Evolutionary conservation across 2,888 invertebrate genomes (phyloP), one percentile per base, ranked within the genome.

Genomic region (Leucozona laternaria): DNA sequence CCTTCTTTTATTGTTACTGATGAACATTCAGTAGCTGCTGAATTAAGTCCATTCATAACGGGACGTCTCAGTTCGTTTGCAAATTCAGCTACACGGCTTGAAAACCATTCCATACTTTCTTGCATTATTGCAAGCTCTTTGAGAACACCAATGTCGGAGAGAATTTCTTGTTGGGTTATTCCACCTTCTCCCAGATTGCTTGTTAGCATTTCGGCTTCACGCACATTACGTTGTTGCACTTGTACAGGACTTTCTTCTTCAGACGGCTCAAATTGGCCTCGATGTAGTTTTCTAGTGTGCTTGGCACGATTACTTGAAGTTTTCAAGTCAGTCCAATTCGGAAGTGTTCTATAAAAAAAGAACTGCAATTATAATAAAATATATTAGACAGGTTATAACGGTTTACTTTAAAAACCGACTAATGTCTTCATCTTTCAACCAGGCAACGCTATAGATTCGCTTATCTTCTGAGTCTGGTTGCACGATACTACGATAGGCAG

Each of bases 391-490:
- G 15, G 7, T n/a, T 22, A 22, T 50, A 50, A 6, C 8, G 4
- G 13, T 15, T 62, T 25, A 95, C 95, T 97, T 97, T 89, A 99
- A 94, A 93, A 98, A 97, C 72, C 98, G 93, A 90, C 96, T 97
- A 84, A 99, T 98, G 91, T 99, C 98, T 90, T 98, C 98, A 92
- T 99, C 98, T 89, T 97, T 97, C 1, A 98, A 94, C 98, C 98
- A 97, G 13, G 96, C 95, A 0, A 97, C 96, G 89, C 96, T 97
- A 89, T 97, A 96, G 79, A 97, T 96, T 83, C 96, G 93, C 89
- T 95, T 95, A 89, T 97, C 96, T 90, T 97, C 96, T 0, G 95
- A 94, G 89, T 96, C 96, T 0, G 96, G 95, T 90, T 96, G 96
- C 0, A 96, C 96, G 85, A 96, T 96, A 57, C 95, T 95, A 83